Conservation (phyloP, 2,797 vertebrate genomes). For the Bovichtus variegatus region DNA sequence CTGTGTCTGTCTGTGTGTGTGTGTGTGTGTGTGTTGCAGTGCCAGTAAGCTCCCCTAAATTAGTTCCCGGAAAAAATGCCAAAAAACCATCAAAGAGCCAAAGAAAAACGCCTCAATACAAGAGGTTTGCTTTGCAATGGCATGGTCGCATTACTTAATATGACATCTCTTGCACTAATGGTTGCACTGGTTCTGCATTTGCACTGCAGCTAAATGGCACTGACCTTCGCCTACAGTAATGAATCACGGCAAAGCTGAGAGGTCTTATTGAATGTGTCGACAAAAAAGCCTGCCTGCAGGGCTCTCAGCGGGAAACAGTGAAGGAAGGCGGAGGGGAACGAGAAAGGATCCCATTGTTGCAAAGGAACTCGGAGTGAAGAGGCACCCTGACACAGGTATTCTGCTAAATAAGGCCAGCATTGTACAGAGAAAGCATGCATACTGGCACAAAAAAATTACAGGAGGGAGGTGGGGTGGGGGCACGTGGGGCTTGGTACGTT, state of each 20-base stretch:
- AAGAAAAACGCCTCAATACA: constrained; percentile 41
- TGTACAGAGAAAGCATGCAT: constrained; percentile 69
- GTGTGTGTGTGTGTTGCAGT: constrained; percentile 15
- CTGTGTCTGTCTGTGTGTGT: constrained; percentile 8
- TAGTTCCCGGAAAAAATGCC: constrained; percentile 57
- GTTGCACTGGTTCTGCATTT: constrained; percentile 36
- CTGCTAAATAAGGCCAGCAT: constrained; percentile 82
- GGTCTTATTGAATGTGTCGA: constrained; percentile 61
- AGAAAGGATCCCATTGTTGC: constrained; percentile 86
- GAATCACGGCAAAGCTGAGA: constrained; percentile 57
- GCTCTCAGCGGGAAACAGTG: constrained; percentile 63
- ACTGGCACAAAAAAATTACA: constrained; percentile 52
- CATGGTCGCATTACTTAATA: constrained; percentile 24
- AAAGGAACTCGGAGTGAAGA: constrained; percentile 70
- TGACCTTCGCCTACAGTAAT: constrained; percentile 60
- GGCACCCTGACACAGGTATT: constrained; percentile 87
- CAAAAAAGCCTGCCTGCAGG: constrained; percentile 61
- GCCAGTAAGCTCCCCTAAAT: constrained; percentile 38
- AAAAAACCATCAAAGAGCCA: constrained; percentile 20
- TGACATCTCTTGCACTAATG: constrained; percentile 13
- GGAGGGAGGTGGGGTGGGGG: neutral
- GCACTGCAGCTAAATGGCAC: constrained; percentile 42
- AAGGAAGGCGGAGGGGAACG: constrained; percentile 68
- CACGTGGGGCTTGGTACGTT: constrained; percentile 19
- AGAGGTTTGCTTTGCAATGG: neutral